Evolutionary conservation across 1,140 invertebrate genomes (phyloP).

Genomic region (Brachionus rotundiformis): DNA sequence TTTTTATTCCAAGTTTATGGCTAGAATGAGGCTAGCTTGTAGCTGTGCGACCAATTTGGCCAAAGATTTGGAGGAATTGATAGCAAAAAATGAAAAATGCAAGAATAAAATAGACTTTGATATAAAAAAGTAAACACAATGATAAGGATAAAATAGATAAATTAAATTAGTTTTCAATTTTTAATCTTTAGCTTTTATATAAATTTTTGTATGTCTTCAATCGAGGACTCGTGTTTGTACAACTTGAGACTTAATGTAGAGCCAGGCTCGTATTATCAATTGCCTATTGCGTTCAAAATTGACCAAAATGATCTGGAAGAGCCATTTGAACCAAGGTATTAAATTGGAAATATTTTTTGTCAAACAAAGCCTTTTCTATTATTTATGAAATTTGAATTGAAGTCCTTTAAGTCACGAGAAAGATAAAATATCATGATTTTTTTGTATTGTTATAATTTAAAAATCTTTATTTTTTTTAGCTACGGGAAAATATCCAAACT

Average conservation of each 20-base stretch:
- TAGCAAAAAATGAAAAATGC: not conserved
- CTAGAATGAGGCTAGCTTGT: conserved; percentile 8
- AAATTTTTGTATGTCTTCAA: conserved; percentile 14
- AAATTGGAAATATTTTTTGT: not conserved
- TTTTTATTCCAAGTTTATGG: conserved; percentile 20
- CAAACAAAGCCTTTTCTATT: too few relatives aligned
- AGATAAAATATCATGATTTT: not conserved
- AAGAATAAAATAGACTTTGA: conserved; percentile 34
- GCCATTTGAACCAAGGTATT: conserved; percentile 39
- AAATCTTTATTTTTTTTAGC: conserved; percentile 1
- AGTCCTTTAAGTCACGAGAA: not conserved
- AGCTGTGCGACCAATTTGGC: conserved; percentile 20
- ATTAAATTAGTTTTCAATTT: not conserved
- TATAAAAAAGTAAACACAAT: conserved; percentile 37
- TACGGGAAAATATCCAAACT: not conserved
- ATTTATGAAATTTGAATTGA: too few relatives aligned
- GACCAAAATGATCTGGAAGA: conserved; percentile 34
- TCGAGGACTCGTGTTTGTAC: conserved; percentile 36
- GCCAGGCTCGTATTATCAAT: conserved; percentile 38
- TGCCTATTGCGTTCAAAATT: conserved; percentile 10
- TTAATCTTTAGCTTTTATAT: conserved; percentile 27
- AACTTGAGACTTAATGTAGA: conserved; percentile 47
- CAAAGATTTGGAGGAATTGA: conserved; percentile 16
- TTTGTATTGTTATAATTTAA: not conserved
- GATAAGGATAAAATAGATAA: too few relatives aligned